phyloP scores from a whole-genome alignment of 2,113 vertebrate genomes.

The Riparia riparia region DNA sequence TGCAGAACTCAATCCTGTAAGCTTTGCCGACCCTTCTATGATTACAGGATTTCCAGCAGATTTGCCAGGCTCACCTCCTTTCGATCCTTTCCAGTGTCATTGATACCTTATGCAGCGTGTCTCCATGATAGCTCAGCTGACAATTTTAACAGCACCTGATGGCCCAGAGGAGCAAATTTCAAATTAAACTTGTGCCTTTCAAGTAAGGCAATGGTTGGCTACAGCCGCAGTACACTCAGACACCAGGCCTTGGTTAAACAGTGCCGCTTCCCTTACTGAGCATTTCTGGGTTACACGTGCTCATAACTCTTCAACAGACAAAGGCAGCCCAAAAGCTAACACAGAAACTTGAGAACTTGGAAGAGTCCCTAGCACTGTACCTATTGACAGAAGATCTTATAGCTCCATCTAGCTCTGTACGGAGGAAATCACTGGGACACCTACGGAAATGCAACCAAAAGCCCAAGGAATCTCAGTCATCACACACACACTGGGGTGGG shows the following conservation, averaged over 20 bases:
- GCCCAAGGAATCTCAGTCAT: background rate
- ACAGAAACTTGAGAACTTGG: background rate
- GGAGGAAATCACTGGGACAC: constrained; percentile 54
- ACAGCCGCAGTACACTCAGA: no score
- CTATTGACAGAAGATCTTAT: constrained; percentile 74
- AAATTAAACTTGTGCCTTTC: background rate
- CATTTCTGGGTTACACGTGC: background rate
- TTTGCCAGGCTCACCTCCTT: rapidly evolving
- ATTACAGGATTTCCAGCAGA: background rate
- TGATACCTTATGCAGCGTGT: background rate
- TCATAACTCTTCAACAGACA: background rate
- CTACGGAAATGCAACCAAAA: constrained; percentile 21
- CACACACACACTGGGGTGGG: background rate
- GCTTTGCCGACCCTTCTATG: rapidly evolving
- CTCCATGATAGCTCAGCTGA: background rate
- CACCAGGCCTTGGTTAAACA: background rate
- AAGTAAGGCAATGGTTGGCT: background rate
- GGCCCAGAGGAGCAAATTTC: background rate
- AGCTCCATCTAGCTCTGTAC: constrained; percentile 83
- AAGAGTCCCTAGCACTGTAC: background rate
- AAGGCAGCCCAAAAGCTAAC: background rate
- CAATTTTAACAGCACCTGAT: background rate
- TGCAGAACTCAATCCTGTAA: background rate
- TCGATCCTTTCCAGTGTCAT: background rate
- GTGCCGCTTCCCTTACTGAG: rapidly evolving